Evolutionary conservation across 2,888 invertebrate genomes (phyloP), one percentile per base, ranked within the genome.

Genomic region (Lymantria monacha): DNA sequence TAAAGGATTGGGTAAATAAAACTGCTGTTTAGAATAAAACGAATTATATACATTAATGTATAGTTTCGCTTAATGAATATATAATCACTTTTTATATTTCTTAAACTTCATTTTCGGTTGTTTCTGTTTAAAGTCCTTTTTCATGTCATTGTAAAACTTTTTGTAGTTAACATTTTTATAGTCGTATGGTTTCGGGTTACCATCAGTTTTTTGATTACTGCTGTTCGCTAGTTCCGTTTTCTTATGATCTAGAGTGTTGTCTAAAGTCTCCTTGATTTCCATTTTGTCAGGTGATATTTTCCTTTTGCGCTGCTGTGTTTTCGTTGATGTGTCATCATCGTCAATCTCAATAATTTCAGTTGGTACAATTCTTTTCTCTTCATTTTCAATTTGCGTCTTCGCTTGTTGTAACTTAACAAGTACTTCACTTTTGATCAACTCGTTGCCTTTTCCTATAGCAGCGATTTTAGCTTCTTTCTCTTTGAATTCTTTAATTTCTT

Each of bases 401-500:
- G 77, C 75, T 55, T 74, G 67, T 55, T 82, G 76, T 11, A 85
- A 53, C 60, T 82, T 81, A 1, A 57, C 31, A 3, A 87, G 72
- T 9, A 85, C 84, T 56, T 85, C 85, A 0, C 61, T 53, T 58
- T 81, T 76, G 37, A 87, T 82, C 36, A 85, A 55, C 42, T 83
- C 83, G 59, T 84, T 75, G 13, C 79, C 84, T 55, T 77, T 73
- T 12, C 80, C 72, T 33, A 86, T 64, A 0, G 82, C 87, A 1
- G 74, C 66, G 48, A 86, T 76, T 69, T 81, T 85, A 2, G 83
- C 85, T 66, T 85, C 81, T 49, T 81, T 84, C 11, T 83, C 78
- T 63, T 79, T 83, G 54, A 69, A 79, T 46, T 79, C 80, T 51
- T 76, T 80, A 11, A 86, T 67, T 66, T 87, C 85, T 52, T 83